phyloP scores from a whole-genome alignment of 2,888 invertebrate genomes.

The Pyrrhia umbra region DNA sequence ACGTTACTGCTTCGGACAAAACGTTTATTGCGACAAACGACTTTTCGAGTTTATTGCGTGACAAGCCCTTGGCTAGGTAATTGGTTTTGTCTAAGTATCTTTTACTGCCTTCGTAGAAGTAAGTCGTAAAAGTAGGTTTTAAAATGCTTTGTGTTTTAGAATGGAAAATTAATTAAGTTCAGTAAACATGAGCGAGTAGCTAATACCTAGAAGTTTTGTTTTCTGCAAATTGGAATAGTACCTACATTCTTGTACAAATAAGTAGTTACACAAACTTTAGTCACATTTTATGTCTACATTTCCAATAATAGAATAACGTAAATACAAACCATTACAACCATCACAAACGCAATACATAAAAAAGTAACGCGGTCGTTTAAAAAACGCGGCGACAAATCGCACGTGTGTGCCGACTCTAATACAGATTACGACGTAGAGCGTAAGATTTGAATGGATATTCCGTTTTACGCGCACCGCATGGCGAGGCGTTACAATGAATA shows the following conservation, averaged over 20 bases:
- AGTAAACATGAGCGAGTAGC: background rate
- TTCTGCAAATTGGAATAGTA: too few relatives aligned
- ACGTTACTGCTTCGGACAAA: constrained; percentile 22
- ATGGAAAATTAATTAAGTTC: constrained; percentile 6
- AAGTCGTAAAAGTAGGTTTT: constrained; percentile 7
- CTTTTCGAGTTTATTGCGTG: constrained; percentile 51
- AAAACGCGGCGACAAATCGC: constrained; percentile 40
- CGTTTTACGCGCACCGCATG: constrained; percentile 38
- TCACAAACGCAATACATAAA: constrained; percentile 30
- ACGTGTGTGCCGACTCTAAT: constrained; percentile 12
- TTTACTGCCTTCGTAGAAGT: constrained; percentile 4
- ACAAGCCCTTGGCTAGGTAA: constrained; percentile 34
- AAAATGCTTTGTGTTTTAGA: constrained; percentile 1
- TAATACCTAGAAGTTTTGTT: background rate
- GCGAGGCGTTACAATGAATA: constrained; percentile 21
- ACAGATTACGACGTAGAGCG: constrained; percentile 43
- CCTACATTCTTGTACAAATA: too few relatives aligned
- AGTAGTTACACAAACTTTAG: too few relatives aligned
- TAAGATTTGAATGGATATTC: constrained; percentile 44
- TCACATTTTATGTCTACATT: background rate
- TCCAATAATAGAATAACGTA: constrained; percentile 1
- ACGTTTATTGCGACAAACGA: constrained; percentile 16
- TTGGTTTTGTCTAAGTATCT: constrained; percentile 19
- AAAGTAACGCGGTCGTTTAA: constrained; percentile 33
- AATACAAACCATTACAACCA: background rate